Percentiles rank a stretch among this genome's conserved stretches.
Evolutionary conservation across 2,797 vertebrate species (phyloP).

Genomic region (Propithecus perrieri): DNA sequence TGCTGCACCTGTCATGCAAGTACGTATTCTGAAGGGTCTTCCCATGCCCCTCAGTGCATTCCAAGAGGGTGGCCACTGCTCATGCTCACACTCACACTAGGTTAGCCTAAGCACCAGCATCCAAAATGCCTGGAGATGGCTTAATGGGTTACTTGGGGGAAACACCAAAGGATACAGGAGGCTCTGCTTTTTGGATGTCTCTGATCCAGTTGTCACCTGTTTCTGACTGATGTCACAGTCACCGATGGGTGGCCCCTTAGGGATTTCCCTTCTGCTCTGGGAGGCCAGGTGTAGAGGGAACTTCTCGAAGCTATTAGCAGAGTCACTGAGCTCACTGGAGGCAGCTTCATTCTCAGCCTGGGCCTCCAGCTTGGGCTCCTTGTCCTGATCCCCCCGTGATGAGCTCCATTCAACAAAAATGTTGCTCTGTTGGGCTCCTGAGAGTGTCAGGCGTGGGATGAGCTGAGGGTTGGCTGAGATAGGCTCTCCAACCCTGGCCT

Average conservation of each 20-base stretch:
- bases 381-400: not conserved
- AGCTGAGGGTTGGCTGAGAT: not conserved
- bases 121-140: not conserved
- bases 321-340: conserved; percentile 70
- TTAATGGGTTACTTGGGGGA: not conserved
- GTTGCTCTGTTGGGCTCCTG: not conserved
- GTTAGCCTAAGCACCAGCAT: not conserved
- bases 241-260: not conserved
- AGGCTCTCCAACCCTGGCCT: not conserved
- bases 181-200: conserved; percentile 33
- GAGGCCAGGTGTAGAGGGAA: conserved; percentile 5
- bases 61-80: not conserved
- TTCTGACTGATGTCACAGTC: conserved; percentile 33
- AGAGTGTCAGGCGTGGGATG: not conserved
- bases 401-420: not conserved
- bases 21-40: not conserved
- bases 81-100: not conserved
- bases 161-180: conserved; percentile 86
- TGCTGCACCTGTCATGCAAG: not conserved
- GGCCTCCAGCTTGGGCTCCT: not conserved
- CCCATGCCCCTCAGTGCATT: not conserved
- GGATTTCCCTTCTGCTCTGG: conserved; percentile 31
- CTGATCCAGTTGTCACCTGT: conserved; percentile 40
- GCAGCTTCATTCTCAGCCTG: conserved; percentile 31
- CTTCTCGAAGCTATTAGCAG: conserved; percentile 57